Evolutionary conservation across 2,113 vertebrate species (phyloP).

Genomic region (Planiliza haematocheilus): DNA sequence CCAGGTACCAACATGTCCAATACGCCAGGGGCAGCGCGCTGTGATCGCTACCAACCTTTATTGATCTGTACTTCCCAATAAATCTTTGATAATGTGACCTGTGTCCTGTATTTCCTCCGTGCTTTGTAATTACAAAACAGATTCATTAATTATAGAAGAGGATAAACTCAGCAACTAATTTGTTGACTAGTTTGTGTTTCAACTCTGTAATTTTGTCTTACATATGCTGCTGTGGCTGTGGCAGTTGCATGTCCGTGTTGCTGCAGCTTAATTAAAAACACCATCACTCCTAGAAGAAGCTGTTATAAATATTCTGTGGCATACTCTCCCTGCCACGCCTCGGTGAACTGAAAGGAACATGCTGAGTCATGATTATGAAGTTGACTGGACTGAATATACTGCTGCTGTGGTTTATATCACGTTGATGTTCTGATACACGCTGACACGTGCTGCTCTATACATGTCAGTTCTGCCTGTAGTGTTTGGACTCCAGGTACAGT

Average conservation of each 20-base stretch:
- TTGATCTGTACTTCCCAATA: constrained; percentile 35
- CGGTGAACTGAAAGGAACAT: not conserved
- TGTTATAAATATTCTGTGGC: not conserved
- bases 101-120: not conserved
- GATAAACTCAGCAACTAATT: constrained; percentile 3
- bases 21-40: not conserved
- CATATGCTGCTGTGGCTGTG: not conserved
- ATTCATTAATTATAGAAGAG: constrained; percentile 2
- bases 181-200: no score
- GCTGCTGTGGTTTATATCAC: constrained; percentile 13
- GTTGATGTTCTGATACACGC: not conserved
- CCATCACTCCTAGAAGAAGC: not conserved
- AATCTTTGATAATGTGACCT: constrained; percentile 29
- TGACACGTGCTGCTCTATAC: not conserved
- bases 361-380: constrained; percentile 30
- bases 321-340: not conserved
- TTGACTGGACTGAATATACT: constrained; percentile 6
- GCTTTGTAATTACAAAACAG: not conserved
- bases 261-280: constrained; percentile 2
- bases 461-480: not conserved
- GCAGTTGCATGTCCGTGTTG: not conserved
- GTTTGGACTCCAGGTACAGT: not conserved
- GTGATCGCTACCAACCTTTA: constrained; percentile 17
- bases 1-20: constrained; percentile 6
- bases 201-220: not conserved